Percentiles rank a stretch among this genome's conserved stretches.
Evolutionary conservation across 2,888 invertebrate genomes (phyloP).

Genomic region (Litoditis marina): DNA sequence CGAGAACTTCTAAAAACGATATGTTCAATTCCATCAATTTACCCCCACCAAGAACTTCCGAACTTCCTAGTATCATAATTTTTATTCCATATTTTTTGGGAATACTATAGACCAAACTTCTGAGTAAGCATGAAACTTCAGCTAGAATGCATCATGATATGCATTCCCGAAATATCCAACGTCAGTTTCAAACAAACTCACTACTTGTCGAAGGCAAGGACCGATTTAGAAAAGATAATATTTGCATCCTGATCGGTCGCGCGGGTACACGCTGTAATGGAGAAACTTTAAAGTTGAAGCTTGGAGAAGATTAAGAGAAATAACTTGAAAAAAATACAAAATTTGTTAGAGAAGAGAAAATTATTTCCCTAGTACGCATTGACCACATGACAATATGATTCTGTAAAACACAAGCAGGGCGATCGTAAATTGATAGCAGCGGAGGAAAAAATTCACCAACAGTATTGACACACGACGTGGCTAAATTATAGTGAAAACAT

Average conservation of each 20-base stretch:
- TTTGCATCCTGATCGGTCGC: slow-evolving; percentile 1
- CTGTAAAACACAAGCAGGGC: too few species aligned
- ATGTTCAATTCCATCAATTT: neutral
- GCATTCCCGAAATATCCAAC: too few species aligned
- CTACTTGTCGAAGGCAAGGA: slow-evolving; percentile 4
- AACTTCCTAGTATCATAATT: too few species aligned
- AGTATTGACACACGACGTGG: too few species aligned
- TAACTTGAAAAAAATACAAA: neutral
- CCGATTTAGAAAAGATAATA: neutral
- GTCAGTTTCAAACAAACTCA: neutral
- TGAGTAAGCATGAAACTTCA: too few species aligned
- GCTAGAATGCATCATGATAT: too few species aligned
- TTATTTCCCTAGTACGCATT: neutral
- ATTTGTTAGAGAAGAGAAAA: neutral
- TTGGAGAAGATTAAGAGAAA: neutral
- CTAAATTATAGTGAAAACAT: too few species aligned
- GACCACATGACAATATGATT: neutral
- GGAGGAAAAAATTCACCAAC: too few species aligned
- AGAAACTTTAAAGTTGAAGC: neutral
- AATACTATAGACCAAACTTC: too few species aligned
- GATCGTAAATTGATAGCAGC: too few species aligned
- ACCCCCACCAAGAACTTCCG: too few species aligned
- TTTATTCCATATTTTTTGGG: too few species aligned
- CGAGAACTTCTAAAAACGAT: slow-evolving; percentile 1
- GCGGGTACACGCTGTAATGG: slow-evolving; percentile 1